A percentile compares a stretch with the other conserved stretches of the same genome.
These are phyloP conservation scores for Macrobrachium nipponense DNA, from an alignment of 1,140 invertebrate genomes.

Conservation along the genomic window DNA sequence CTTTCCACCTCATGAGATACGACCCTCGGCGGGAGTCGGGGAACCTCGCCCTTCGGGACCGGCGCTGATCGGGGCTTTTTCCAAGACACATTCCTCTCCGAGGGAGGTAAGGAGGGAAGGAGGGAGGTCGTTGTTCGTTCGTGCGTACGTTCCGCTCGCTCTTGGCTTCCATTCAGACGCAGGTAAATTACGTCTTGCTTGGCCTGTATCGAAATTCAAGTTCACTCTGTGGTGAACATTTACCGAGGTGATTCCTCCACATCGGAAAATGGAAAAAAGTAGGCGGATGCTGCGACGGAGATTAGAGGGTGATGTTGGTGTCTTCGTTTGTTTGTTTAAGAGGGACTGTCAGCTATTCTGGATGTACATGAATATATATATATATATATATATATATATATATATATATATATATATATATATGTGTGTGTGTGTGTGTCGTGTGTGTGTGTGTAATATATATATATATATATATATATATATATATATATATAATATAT, in stretches of 20 bases:
- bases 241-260: slow-evolving; percentile 2
- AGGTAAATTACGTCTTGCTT: slow-evolving; percentile 21
- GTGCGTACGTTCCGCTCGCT: not conserved
- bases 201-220: slow-evolving; percentile 19
- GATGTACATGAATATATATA: not conserved
- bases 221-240: slow-evolving; percentile 1
- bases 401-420: not conserved
- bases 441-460: too few species aligned
- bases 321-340: not conserved
- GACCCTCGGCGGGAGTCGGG: not conserved
- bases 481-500: not conserved
- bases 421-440: not conserved
- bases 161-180: slow-evolving; percentile 6
- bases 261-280: not conserved
- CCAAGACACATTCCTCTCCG: not conserved
- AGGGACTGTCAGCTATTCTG: not conserved
- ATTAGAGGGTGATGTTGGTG: too few species aligned
- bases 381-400: not conserved
- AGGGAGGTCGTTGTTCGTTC: not conserved
- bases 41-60: not conserved
- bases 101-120: not conserved
- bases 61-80: not conserved
- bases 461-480: not conserved
- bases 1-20: slow-evolving; percentile 31
- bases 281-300: not conserved